Base-by-base conservation (phyloP, 2,797 vertebrate genomes). In the Cygnus olor region DNA sequence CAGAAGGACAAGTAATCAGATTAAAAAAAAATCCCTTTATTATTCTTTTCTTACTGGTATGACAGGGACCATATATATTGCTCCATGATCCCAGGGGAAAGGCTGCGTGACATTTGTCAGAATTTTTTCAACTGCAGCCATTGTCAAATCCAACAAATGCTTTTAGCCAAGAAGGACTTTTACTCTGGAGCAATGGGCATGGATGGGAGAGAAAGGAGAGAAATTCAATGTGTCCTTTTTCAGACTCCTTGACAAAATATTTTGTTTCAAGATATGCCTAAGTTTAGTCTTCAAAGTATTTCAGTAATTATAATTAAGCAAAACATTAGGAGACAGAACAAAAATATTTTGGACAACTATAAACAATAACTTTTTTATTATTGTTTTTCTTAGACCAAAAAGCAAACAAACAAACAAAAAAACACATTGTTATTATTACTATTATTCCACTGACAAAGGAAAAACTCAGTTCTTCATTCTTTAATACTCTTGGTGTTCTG, bases 71-170 rank as follows among this genome's bases (percentile, higher is more conserved):
- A 20, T n/a, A 73, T 25, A 5, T 63, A 12, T 49, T 71, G 56
- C 18, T 80, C 25, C 15, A n/a, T 1, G 1, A 30, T 45, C 36
- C 30, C 27, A 30, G 16, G 28, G n/a, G 16, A 63, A 64, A 53
- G 14, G 14, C 28, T 58, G 15, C 0, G 0, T 22, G n/a, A 34
- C 7, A 13, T 40, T 58, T 40, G 30, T 51, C 30, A 58, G 36
- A 57, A 40, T 20, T 69, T 28, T 13, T 64, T 58, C n/a, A 40
- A 24, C 21, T 45, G 38, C 56, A 70, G 14, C 38, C 69, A 40
- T 14, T 51, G 57, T 7, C 2, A 1, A 70, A 76, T 8, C 58
- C 28, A 79, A 17, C 18, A 79, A 49, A 61, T 11, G 10, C 16
- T 79, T 83, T n/a, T 30, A 68, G 32, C 19, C 61, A 63, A 73